Conservation (phyloP, 2,888 invertebrate species). For the Drosophila falleni region DNA sequence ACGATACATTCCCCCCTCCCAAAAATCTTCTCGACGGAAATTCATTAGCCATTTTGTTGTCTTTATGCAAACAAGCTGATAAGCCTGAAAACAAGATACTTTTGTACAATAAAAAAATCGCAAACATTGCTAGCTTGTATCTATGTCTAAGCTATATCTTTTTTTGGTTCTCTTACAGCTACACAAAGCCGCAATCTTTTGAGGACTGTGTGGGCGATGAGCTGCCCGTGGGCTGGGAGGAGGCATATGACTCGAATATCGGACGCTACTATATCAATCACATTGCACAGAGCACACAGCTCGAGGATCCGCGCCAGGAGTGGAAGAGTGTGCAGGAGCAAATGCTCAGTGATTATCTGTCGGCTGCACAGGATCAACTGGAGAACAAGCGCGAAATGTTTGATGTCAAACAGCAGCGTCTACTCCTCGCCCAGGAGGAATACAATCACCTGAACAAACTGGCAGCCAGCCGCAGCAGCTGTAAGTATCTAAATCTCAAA, state of each 20-base stretch:
- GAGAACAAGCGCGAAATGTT: slow-evolving; percentile 99
- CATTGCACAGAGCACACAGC: slow-evolving; percentile 96
- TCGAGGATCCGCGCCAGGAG: slow-evolving; percentile 98
- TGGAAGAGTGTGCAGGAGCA: slow-evolving; percentile 98
- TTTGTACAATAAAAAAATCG: not conserved
- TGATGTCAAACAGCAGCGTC: slow-evolving; percentile 97
- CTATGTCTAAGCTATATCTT: slow-evolving; percentile 14
- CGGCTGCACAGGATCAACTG: slow-evolving; percentile 97
- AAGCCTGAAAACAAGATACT: slow-evolving; percentile 35
- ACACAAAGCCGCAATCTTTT: slow-evolving; percentile 98
- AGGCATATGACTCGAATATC: slow-evolving; percentile 96
- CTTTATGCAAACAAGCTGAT: slow-evolving; percentile 63
- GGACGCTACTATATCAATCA: slow-evolving; percentile 99
- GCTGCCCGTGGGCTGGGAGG: slow-evolving; percentile 98
- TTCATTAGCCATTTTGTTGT: slow-evolving; percentile 71
- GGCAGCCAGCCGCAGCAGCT: slow-evolving; percentile 95
- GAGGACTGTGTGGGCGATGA: slow-evolving; percentile 99
- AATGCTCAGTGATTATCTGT: slow-evolving; percentile 98
- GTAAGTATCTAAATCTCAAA: slow-evolving; percentile 87
- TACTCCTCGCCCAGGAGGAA: slow-evolving; percentile 97
- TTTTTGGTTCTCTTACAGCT: slow-evolving; percentile 88
- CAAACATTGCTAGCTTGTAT: slow-evolving; percentile 18
- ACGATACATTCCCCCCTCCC: slow-evolving; percentile 55
- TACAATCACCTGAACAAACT: slow-evolving; percentile 95
- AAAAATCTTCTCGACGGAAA: slow-evolving; percentile 64